Conservation (phyloP, 2,888 invertebrate species). For the Drosophila borealis region DNA sequence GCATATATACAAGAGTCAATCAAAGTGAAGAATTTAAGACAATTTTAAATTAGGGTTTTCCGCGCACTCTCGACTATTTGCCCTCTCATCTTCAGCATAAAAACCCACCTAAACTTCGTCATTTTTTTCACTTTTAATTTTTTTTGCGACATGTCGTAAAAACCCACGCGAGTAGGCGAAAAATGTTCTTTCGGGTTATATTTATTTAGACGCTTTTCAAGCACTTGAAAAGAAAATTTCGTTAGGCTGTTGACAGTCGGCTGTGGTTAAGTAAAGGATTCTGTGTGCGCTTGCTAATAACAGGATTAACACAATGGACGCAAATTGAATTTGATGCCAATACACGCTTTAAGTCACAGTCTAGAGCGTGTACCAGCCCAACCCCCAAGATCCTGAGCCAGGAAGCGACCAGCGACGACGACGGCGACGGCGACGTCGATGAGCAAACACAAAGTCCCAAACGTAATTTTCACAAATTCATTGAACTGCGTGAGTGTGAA, state of each 20-base stretch:
- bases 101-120: no score
- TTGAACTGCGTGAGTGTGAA: conserved; percentile 85
- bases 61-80: no score
- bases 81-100: no score
- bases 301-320: conserved; percentile 78
- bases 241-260: conserved; percentile 17
- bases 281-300: conserved; percentile 63
- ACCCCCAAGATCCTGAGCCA: not conserved
- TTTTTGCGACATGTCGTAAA: not conserved
- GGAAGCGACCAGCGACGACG: conserved; percentile 35
- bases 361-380: conserved; percentile 17
- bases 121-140: no score
- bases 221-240: conserved; percentile 39
- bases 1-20: no score
- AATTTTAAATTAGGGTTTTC: no score
- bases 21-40: no score
- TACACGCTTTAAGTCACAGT: conserved; percentile 72
- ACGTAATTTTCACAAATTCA: conserved; percentile 85
- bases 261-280: conserved; percentile 31
- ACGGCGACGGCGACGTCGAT: conserved; percentile 35
- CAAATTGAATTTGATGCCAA: conserved; percentile 81
- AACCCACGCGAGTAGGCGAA: not conserved
- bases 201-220: conserved; percentile 10
- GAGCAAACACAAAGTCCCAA: conserved; percentile 83
- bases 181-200: not conserved